A percentile compares a stretch with the other conserved stretches of the same genome.
These are phyloP conservation scores for Phoxinus dragarum DNA, from an alignment of 2,797 vertebrate species.

Conservation along the genomic window DNA sequence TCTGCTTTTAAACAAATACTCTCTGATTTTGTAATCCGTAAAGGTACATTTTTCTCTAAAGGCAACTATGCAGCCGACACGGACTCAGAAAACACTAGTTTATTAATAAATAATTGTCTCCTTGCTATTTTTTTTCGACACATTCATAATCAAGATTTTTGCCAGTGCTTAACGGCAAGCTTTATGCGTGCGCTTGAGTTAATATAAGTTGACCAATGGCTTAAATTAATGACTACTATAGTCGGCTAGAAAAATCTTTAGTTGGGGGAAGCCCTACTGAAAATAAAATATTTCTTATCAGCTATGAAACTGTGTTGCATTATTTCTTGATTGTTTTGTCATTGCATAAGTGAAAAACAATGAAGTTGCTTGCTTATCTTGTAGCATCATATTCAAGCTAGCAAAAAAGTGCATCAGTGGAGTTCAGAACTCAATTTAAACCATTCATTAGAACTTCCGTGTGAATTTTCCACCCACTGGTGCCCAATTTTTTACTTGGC, in stretches of 20 bases:
- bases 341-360: neutral
- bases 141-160: no score
- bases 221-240: no score
- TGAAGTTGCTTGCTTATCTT: neutral
- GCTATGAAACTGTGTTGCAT: neutral
- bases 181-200: no score
- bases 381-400: neutral
- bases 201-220: no score
- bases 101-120: no score
- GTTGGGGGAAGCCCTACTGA: neutral
- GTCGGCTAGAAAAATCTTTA: neutral
- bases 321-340: neutral
- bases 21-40: no score
- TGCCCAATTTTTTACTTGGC: neutral
- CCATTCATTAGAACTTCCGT: neutral
- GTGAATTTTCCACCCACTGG: neutral
- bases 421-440: neutral
- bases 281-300: neutral
- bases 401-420: neutral
- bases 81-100: no score
- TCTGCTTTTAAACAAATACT: no score
- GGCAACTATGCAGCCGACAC: no score
- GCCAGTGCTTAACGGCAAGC: no score
- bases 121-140: no score
- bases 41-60: no score